Conservation (phyloP, 1,140 invertebrate genomes). For the Magallana angulata region DNA sequence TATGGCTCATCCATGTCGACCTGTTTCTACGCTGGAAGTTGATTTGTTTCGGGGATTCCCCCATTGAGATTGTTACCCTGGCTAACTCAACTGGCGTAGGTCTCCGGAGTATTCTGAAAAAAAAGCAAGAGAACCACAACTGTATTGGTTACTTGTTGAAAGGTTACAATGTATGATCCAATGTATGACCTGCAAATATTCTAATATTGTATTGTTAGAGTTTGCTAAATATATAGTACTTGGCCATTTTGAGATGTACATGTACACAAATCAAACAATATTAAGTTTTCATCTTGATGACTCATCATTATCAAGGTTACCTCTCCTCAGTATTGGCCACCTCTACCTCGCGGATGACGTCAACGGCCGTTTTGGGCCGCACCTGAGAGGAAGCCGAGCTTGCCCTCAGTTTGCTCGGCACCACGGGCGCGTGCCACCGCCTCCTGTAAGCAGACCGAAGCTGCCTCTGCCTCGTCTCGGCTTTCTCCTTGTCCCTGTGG, state of each 20-base stretch:
- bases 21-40: conserved; percentile 50
- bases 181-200: no score
- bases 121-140: background rate
- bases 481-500: conserved; percentile 62
- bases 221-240: no score
- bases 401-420: conserved; percentile 42
- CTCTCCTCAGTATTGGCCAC: conserved; percentile 49
- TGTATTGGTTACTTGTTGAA: no score
- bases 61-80: conserved; percentile 48
- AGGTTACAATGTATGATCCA: no score
- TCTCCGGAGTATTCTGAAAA: conserved; percentile 13
- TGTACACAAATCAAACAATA: no score
- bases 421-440: conserved; percentile 50
- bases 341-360: conserved; percentile 58
- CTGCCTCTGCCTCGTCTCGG: conserved; percentile 57
- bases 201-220: no score
- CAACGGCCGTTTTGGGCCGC: conserved; percentile 44
- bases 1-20: conserved; percentile 63
- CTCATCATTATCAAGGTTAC: background rate
- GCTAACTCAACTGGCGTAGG: conserved; percentile 43
- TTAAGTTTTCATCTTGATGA: background rate
- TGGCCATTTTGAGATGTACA: no score
- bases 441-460: conserved; percentile 57
- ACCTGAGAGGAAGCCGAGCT: conserved; percentile 31
- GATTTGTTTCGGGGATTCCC: conserved; percentile 22